A percentile compares a stretch with the other conserved stretches of the same genome.
Conservation (phyloP, 2,888 invertebrate species). For the Scaptomyza flava region DNA sequence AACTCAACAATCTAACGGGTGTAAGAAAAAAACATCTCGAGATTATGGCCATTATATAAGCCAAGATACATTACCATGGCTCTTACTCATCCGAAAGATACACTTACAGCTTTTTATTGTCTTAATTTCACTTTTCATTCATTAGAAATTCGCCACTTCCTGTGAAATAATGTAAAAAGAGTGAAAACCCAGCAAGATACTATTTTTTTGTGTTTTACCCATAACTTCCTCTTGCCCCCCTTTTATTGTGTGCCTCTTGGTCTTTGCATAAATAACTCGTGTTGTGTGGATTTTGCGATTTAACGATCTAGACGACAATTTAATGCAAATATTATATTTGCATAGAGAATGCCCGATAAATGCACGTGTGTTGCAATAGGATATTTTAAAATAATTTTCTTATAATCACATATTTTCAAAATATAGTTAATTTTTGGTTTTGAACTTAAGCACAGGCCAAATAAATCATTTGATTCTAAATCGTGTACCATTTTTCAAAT, state of each 20-base stretch:
- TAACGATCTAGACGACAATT: conserved; percentile 6
- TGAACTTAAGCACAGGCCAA: no score
- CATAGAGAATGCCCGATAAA: background rate
- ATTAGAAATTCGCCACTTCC: conserved; percentile 57
- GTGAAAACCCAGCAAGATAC: conserved; percentile 2
- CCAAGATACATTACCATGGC: conserved; percentile 27
- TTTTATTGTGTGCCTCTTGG: background rate
- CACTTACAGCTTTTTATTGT: conserved; percentile 17
- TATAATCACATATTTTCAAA: no score
- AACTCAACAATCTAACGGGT: conserved; percentile 6
- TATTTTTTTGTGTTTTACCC: conserved; percentile 4
- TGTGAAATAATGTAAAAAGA: conserved; percentile 40
- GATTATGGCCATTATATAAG: conserved; percentile 39
- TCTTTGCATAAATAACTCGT: background rate
- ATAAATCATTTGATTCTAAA: no score
- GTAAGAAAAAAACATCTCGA: conserved; percentile 8
- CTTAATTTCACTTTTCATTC: conserved; percentile 65
- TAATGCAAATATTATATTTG: conserved; percentile 5
- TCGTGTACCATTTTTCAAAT: no score
- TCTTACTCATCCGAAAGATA: conserved; percentile 51
- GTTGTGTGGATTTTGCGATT: conserved; percentile 1
- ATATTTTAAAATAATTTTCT: no score
- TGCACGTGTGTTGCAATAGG: background rate
- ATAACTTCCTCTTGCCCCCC: background rate
- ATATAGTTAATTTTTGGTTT: no score